Percentiles rank a stretch among this genome's conserved stretches.
Conservation (phyloP, 2,888 invertebrate genomes). For the Chrysina gloriosa region DNA sequence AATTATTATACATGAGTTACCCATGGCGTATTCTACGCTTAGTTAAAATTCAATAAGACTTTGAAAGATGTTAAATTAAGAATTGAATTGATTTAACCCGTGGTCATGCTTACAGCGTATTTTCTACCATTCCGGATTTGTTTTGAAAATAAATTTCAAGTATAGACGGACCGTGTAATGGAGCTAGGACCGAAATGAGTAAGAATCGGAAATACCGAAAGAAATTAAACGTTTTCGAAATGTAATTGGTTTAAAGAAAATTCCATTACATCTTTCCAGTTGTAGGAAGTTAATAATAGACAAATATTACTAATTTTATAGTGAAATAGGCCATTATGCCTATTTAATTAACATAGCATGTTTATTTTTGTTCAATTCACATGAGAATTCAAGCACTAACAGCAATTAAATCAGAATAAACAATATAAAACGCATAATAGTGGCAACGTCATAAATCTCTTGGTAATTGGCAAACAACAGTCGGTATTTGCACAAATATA, state of each 20-base stretch:
- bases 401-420: not conserved
- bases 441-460: too few relatives aligned
- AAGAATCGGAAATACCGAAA: not conserved
- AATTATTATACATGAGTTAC: conserved; percentile 22
- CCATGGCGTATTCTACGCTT: not conserved
- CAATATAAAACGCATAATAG: not conserved
- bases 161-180: conserved; percentile 11
- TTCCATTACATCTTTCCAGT: not conserved
- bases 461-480: too few relatives aligned
- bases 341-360: not conserved
- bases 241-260: conserved; percentile 1
- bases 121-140: not conserved
- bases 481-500: too few relatives aligned
- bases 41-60: conserved; percentile 18
- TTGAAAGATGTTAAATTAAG: not conserved
- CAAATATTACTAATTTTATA: conserved; percentile 3
- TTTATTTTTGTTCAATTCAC: not conserved
- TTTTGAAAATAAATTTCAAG: not conserved
- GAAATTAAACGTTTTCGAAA: not conserved
- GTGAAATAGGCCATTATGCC: too few relatives aligned
- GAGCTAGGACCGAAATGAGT: not conserved
- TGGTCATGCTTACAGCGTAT: not conserved
- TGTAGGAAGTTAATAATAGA: not conserved
- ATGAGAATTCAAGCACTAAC: not conserved
- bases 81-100: conserved; percentile 4